Evolutionary conservation across 2,888 invertebrate genomes (phyloP), one percentile per base, ranked within the genome.

Genomic region (Pristionchus japonicus): DNA sequence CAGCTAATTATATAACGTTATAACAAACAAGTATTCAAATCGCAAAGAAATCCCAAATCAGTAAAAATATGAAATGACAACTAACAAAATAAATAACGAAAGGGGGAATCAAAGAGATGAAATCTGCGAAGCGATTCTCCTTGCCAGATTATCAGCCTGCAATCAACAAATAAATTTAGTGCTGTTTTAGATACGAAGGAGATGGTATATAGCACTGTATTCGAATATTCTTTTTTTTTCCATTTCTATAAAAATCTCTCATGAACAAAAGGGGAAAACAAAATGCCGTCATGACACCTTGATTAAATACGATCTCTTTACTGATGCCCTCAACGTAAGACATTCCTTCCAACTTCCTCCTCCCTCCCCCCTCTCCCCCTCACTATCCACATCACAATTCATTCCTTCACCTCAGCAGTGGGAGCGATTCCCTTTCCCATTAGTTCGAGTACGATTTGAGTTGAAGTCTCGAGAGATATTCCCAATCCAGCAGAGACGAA

Each of bases 401-500:
- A n/a, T n/a, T n/a, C 27, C 20, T 13, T 31, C 27, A 84, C 84
- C 37, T 84, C 84, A n/a, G 37, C 61, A 43, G 61, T 84, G 13
- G 84, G 34, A 27, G 37, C 49, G 15, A 84, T 61, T 61, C 84
- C 84, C 37, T 61, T 61, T 13, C 49, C 47, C n/a, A 61, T 27
- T 11, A 84, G 15, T 40, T 61, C 27, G 27, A 84, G 34, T n/a
- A 84, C 17, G 0, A 84, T 57, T 15, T 61, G 20, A 1, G 84
- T 84, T 1, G 84, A 34, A 11, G 61, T 61, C n/a, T 57, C 31
- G 31, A 95, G 89, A 34, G 92, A 92, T 57, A 95, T 93, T 84
- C 93, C 93, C 89, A 94, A 95, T 37, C 95, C 95, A 64, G 94
- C 90, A 0, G 95, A 95, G 15, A 95, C 93, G 89, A 93, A 95